Evolutionary conservation across 2,113 vertebrate species (phyloP).

Genomic region (Odocoileus hemionus): DNA sequence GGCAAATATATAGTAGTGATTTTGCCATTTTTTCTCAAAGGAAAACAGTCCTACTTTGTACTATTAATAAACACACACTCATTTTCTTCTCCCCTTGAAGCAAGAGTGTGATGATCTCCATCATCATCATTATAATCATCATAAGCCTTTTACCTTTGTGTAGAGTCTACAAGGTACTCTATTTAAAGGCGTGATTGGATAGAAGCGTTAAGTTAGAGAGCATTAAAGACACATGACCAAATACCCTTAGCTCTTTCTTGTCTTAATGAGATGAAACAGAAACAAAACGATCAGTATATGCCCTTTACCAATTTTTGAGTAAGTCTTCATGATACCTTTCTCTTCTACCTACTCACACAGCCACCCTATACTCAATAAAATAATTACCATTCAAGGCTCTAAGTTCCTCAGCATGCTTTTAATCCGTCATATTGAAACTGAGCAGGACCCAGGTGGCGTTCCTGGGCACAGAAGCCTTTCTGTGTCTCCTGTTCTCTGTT

Average conservation of each 20-base stretch:
- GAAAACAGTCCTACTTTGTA: neutral
- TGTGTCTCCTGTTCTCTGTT: neutral
- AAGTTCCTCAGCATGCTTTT: neutral
- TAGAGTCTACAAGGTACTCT: no score
- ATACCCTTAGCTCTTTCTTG: neutral
- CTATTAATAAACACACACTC: neutral
- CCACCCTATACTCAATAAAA: neutral
- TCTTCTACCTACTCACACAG: no score
- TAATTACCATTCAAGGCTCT: no score
- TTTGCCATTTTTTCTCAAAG: neutral
- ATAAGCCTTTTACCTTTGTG: neutral
- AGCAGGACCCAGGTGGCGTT: neutral
- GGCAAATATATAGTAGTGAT: neutral
- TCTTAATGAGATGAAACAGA: neutral
- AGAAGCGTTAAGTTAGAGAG: neutral
- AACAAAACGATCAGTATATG: neutral
- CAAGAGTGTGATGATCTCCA: neutral
- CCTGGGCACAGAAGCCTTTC: neutral
- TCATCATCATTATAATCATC: neutral
- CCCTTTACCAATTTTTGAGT: accelerated
- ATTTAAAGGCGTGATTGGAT: neutral
- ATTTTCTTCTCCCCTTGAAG: neutral
- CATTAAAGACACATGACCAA: neutral
- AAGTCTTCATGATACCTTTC: neutral
- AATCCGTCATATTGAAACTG: neutral